Evolutionary conservation across 2,888 invertebrate species (phyloP).

Genomic region (Unio delphinus): DNA sequence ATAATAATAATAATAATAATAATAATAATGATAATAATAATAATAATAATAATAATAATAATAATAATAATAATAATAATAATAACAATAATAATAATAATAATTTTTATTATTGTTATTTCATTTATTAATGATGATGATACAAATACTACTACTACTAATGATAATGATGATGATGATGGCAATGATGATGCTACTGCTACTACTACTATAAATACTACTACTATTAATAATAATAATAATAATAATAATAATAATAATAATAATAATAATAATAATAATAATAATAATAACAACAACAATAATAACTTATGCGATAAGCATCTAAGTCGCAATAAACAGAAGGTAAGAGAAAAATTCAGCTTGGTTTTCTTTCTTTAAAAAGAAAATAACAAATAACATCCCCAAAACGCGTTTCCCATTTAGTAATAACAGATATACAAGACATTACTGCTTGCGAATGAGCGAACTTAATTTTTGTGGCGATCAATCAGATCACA

Average conservation of each 20-base stretch:
- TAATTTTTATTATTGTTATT: not conserved
- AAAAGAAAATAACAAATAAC: too few relatives aligned
- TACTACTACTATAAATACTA: conserved; percentile 13
- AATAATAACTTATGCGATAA: too few relatives aligned
- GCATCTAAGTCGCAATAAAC: too few relatives aligned
- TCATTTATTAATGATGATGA: not conserved
- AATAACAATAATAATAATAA: conserved; percentile 5
- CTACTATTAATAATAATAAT: conserved; percentile 6
- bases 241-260: conserved; percentile 7
- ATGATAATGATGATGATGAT: not conserved
- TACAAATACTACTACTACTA: conserved; percentile 11
- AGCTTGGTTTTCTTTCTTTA: too few relatives aligned
- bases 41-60: conserved; percentile 9
- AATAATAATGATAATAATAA: conserved; percentile 1
- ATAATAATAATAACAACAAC: too few relatives aligned
- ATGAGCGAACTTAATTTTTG: too few relatives aligned
- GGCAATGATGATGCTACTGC: not conserved
- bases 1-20: conserved; percentile 8
- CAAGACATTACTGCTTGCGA: too few relatives aligned
- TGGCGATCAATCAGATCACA: too few relatives aligned
- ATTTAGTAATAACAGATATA: too few relatives aligned
- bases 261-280: not conserved
- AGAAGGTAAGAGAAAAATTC: too few relatives aligned
- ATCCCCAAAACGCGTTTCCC: too few relatives aligned
- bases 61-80: conserved; percentile 5